phyloP scores from a whole-genome alignment of 2,888 invertebrate species.

The Achlya flavicornis region DNA sequence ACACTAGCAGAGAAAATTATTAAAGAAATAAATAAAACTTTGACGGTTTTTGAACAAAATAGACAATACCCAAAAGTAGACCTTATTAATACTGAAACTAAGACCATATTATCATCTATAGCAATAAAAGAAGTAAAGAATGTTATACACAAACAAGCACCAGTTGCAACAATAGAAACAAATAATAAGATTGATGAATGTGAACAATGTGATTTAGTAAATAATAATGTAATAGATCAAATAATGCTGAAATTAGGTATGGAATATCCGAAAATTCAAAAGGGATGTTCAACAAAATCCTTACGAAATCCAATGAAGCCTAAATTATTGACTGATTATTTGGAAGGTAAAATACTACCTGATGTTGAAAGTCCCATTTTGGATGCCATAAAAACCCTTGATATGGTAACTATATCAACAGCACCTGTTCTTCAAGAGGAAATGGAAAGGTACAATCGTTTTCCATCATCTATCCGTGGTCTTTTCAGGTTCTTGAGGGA shows the following conservation, averaged over 20 bases:
- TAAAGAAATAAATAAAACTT: conserved; percentile 51
- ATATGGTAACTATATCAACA: conserved; percentile 40
- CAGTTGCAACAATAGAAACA: conserved; percentile 13
- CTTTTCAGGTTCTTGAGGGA: conserved; percentile 53
- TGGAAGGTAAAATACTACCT: conserved; percentile 46
- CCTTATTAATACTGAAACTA: conserved; percentile 7
- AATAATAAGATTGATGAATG: conserved; percentile 30
- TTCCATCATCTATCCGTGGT: conserved; percentile 29
- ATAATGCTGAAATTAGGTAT: conserved; percentile 49
- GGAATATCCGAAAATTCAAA: conserved; percentile 29
- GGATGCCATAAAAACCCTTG: conserved; percentile 24
- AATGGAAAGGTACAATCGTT: conserved; percentile 12
- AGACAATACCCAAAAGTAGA: conserved; percentile 20
- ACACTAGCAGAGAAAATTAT: conserved; percentile 58
- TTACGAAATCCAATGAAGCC: conserved; percentile 36
- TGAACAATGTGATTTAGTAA: conserved; percentile 61
- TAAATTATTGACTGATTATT: conserved; percentile 42
- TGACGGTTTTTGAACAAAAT: conserved; percentile 22
- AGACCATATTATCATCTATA: conserved; percentile 13
- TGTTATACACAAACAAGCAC: conserved; percentile 27
- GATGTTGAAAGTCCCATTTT: conserved; percentile 15
- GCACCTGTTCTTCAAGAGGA: conserved; percentile 25
- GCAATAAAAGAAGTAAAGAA: conserved; percentile 19
- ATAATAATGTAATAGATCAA: conserved; percentile 59
- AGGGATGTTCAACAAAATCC: conserved; percentile 21